Evolutionary conservation across 1,140 invertebrate genomes (phyloP), one percentile per base, ranked within the genome.

Genomic region (Rhopalosiphum padi): DNA sequence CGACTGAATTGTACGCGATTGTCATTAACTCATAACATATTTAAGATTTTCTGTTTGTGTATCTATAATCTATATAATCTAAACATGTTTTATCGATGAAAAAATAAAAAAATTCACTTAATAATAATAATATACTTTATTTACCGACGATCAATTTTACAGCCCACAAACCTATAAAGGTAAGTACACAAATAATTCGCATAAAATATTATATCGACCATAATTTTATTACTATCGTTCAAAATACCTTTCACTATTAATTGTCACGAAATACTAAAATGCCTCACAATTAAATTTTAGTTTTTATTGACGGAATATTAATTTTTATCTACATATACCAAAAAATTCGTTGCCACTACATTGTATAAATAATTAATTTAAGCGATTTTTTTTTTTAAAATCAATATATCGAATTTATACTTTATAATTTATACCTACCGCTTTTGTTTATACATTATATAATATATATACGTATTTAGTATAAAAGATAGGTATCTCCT

Each of bases 321-420:
- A 83, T 37, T 37, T 41, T 23, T 85, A 41, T 23, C 41, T 41
- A 2, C 22, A 7, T 25, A 6, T 25, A 25, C 23, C 11, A 85
- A 37, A 8, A 22, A 37, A 83, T 83, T 37, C 22, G 37, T 83
- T 77, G 18, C 35, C 83, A 46, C 41, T 9, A 60, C 23, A 46
- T 86, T 30, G 85, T 86, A 30, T 86, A n/a, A 86, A 86, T 86
- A 25, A 86, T 86, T 30, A 86, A 46, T 86, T 86, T 43, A 46
- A 86, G 23, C 11, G 4, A 86, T 23, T 43, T 18, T 86, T 86
- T 30, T 30, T 46, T 41, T 6, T 37, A 1, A 37, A 30, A 86
- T 86, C 41, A 15, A 86, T 86, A n/a, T n/a, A 86, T 86, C 11
- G 43, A 46, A 86, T 46, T 86, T 46, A 21, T 25, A 46, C n/a